A percentile compares a stretch with the other conserved stretches of the same genome.
Evolutionary conservation across 2,888 invertebrate species (phyloP).

Genomic region (Schizotus pectinicornis): DNA sequence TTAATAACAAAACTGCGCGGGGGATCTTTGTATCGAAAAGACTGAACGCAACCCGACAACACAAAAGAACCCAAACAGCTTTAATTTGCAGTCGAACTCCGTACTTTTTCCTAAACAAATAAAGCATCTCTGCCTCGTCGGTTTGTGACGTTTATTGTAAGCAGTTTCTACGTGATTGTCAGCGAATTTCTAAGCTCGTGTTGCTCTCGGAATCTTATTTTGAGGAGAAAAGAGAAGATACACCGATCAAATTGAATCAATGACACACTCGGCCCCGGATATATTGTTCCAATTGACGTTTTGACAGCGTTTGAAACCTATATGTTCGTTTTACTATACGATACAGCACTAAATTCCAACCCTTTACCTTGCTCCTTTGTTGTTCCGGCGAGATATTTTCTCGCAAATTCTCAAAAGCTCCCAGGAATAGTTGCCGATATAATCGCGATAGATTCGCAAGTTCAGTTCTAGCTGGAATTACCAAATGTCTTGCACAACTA

Average conservation of each 20-base stretch:
- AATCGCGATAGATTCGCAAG: no score
- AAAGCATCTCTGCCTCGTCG: slow-evolving; percentile 30
- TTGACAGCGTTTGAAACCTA: slow-evolving; percentile 31
- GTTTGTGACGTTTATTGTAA: slow-evolving; percentile 38
- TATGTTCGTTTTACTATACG: slow-evolving; percentile 20
- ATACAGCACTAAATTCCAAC: slow-evolving; percentile 15
- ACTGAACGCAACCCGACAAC: slow-evolving; percentile 9
- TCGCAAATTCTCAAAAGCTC: background rate
- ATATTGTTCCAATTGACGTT: slow-evolving; percentile 30
- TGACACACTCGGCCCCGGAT: slow-evolving; percentile 27
- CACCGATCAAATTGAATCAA: slow-evolving; percentile 35
- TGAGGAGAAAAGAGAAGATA: slow-evolving; percentile 25
- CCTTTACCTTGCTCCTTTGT: slow-evolving; percentile 1
- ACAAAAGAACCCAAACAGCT: slow-evolving; percentile 17
- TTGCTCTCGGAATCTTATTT: slow-evolving; percentile 28
- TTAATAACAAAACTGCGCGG: slow-evolving; percentile 5
- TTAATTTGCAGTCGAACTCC: slow-evolving; percentile 28
- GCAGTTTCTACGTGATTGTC: slow-evolving; percentile 36
- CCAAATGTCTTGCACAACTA: no score
- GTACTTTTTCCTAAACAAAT: slow-evolving; percentile 30
- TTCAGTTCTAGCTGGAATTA: no score
- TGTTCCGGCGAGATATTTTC: background rate
- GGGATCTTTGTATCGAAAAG: slow-evolving; percentile 3
- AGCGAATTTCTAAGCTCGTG: slow-evolving; percentile 32
- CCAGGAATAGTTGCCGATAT: no score